Percentiles rank a stretch among this genome's conserved stretches.
These are phyloP conservation scores for Hyaena hyaena DNA, from an alignment of 2,113 vertebrate genomes.

Conservation along the genomic window DNA sequence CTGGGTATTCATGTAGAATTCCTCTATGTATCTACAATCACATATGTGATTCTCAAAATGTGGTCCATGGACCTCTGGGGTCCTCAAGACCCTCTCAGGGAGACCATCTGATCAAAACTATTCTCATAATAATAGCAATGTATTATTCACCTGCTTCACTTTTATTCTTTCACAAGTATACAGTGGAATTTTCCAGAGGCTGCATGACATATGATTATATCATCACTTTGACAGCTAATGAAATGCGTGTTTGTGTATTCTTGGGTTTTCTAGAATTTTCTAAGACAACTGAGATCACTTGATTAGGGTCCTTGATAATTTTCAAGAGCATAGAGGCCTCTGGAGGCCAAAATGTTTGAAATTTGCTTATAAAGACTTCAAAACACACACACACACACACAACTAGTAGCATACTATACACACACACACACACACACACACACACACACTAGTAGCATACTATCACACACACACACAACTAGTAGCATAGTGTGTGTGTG, in stretches of 20 bases:
- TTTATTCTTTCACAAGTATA: neutral
- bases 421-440: neutral
- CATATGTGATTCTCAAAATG: neutral
- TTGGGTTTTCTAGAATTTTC: constrained; percentile 37
- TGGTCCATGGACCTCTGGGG: neutral
- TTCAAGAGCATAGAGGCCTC: constrained; percentile 17
- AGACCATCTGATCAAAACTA: neutral
- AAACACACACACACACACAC: neutral
- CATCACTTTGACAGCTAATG: neutral
- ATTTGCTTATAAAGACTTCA: neutral
- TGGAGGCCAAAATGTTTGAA: neutral
- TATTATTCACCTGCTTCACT: neutral
- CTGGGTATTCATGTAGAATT: neutral
- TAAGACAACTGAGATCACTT: neutral
- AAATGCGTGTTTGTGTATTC: neutral
- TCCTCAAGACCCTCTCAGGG: neutral
- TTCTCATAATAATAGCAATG: neutral
- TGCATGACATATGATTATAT: neutral
- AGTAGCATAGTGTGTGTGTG: neutral
- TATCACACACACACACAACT: neutral
- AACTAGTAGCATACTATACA: neutral
- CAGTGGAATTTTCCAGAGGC: neutral
- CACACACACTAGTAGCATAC: neutral
- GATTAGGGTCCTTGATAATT: neutral
- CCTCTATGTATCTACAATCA: neutral